Percentiles rank a stretch among this genome's conserved stretches.
Evolutionary conservation across 2,888 invertebrate genomes (phyloP).

Genomic region (Drosophila nr. perissopoda): DNA sequence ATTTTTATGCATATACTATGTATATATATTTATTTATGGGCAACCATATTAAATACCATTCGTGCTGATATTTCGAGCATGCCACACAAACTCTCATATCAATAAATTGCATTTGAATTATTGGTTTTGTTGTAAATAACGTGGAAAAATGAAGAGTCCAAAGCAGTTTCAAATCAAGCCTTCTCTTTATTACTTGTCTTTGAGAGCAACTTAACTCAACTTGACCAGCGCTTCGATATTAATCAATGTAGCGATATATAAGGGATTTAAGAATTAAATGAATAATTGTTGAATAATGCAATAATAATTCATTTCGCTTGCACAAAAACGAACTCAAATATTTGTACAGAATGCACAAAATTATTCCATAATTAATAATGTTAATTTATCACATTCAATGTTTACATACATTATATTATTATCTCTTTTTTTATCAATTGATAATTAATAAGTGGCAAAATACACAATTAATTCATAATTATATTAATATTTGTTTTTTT

Average conservation of each 20-base stretch:
- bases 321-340: not conserved
- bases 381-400: not conserved
- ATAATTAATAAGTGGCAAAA: not conserved
- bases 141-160: not conserved
- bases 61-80: not conserved
- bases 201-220: too few species aligned
- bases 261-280: not conserved
- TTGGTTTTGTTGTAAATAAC: not conserved
- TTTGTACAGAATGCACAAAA: not conserved
- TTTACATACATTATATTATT: not conserved
- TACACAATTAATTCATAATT: not conserved
- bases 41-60: conserved; percentile 28
- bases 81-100: not conserved
- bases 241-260: too few species aligned
- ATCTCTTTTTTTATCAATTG: not conserved
- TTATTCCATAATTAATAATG: not conserved
- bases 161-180: too few species aligned
- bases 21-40: conserved; percentile 24
- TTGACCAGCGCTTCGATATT: too few species aligned
- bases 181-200: too few species aligned
- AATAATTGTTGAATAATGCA: not conserved
- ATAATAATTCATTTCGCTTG: not conserved
- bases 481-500: not conserved
- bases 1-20: conserved; percentile 44
- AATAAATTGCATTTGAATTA: conserved; percentile 2